Conservation (phyloP, 1,140 invertebrate species). For the Trachymyrmex septentrionalis region DNA sequence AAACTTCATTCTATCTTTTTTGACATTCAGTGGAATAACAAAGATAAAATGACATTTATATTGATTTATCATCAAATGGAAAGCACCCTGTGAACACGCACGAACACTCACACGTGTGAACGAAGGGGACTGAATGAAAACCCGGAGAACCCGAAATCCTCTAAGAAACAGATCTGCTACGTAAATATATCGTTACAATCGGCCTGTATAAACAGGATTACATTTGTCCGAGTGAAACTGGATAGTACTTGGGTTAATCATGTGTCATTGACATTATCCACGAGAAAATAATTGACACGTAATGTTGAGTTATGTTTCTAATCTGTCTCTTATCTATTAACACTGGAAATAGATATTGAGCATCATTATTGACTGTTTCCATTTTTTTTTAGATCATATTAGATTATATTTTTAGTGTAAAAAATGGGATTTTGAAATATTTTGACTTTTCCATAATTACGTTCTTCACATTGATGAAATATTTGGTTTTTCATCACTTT, state of each 20-base stretch:
- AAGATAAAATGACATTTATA: no score
- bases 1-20: no score
- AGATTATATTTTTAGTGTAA: no score
- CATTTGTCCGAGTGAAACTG: conserved; percentile 56
- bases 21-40: no score
- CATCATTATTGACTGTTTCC: no score
- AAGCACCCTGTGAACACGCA: neutral
- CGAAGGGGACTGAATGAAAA: neutral
- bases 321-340: neutral
- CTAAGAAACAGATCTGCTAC: conserved; percentile 36
- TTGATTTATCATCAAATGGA: no score
- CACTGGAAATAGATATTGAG: no score
- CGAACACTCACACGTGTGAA: conserved; percentile 5
- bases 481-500: no score
- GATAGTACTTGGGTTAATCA: conserved; percentile 58
- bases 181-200: neutral
- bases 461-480: no score
- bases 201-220: conserved; percentile 68
- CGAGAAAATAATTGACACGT: conserved; percentile 20
- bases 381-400: no score
- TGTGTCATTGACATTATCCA: conserved; percentile 26
- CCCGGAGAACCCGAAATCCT: conserved; percentile 5
- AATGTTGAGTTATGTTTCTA: neutral
- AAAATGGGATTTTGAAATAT: no score
- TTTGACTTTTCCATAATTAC: no score